phyloP scores from a whole-genome alignment of 2,113 vertebrate species.

The Odontophorus gujanensis region DNA sequence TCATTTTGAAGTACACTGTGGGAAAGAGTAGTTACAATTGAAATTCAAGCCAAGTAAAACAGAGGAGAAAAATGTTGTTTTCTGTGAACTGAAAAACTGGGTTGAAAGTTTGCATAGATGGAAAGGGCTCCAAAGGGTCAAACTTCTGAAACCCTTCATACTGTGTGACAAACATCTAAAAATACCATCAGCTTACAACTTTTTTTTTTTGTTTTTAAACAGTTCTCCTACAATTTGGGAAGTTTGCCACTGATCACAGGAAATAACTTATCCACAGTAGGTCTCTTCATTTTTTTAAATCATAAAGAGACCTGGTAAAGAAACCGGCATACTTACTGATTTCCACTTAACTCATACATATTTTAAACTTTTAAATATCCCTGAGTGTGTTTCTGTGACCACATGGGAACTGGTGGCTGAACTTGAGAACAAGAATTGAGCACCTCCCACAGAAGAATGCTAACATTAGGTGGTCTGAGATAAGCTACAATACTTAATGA shows the following conservation, averaged over 20 bases:
- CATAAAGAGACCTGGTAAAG: neutral
- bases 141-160: constrained; percentile 61
- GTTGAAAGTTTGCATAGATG: constrained; percentile 72
- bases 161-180: constrained; percentile 71
- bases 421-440: neutral
- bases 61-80: constrained; percentile 73
- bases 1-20: constrained; percentile 74
- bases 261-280: neutral
- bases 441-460: neutral
- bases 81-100: constrained; percentile 75
- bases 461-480: neutral
- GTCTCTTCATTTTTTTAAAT: neutral
- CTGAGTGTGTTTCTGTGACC: neutral
- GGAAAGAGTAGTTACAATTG: constrained; percentile 76
- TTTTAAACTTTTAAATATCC: neutral
- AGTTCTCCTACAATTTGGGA: neutral
- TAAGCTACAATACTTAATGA: neutral
- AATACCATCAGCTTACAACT: constrained; percentile 58
- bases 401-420: neutral
- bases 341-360: neutral
- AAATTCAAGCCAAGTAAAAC: constrained; percentile 79
- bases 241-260: constrained; percentile 46
- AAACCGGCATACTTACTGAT: neutral
- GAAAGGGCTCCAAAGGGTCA: constrained; percentile 68
- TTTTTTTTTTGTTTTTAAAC: neutral